phyloP scores from a whole-genome alignment of 2,113 vertebrate genomes.

The Ceyx melanurus region DNA sequence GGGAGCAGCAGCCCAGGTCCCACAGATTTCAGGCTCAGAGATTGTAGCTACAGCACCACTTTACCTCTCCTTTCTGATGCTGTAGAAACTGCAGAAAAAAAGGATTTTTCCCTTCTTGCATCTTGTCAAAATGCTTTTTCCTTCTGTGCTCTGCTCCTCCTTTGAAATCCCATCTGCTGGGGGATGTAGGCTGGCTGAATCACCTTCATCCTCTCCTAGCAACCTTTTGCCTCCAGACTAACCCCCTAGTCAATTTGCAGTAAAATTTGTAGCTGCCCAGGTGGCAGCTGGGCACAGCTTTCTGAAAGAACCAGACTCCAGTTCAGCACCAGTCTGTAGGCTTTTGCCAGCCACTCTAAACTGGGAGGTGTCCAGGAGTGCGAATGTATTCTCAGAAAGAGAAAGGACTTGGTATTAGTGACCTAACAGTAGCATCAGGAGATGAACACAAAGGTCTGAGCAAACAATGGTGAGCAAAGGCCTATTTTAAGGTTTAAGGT shows the following conservation, averaged over 20 bases:
- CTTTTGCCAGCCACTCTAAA: neutral
- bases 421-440: neutral
- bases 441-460: neutral
- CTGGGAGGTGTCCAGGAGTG: neutral
- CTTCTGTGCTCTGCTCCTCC: neutral
- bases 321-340: neutral
- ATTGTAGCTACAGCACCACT: neutral
- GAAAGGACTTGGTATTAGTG: neutral
- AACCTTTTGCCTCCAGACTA: constrained; percentile 40
- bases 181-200: neutral
- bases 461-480: neutral
- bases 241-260: neutral
- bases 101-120: neutral
- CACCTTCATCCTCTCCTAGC: constrained; percentile 38
- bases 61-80: neutral
- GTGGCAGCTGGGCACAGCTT: constrained; percentile 17
- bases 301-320: neutral
- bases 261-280: neutral
- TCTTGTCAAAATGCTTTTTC: neutral
- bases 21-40: neutral
- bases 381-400: neutral
- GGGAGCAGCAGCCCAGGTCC: neutral
- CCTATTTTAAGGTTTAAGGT: neutral
- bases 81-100: neutral
- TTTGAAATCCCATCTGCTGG: neutral